Evolutionary conservation across 2,113 vertebrate species (phyloP), one percentile per base, ranked within the genome.

Genomic region (Motacilla tschutschensis): DNA sequence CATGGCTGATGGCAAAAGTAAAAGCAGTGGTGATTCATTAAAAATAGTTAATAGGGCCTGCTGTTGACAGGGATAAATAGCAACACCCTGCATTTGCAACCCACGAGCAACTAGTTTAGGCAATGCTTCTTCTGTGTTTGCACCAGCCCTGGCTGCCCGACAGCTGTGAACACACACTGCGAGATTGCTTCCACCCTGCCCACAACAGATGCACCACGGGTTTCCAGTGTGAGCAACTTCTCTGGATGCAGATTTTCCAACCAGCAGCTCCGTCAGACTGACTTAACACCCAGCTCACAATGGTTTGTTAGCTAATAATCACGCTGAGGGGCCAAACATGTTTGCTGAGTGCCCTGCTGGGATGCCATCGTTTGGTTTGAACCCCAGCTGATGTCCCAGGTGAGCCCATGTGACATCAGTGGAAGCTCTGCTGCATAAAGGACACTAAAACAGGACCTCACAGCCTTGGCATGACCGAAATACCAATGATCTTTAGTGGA

Each of bases 1-100:
- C 97, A 97, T 55, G 94, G 96, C 95, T 97, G 97, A 97, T 97
- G 97, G 97, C 97, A 96, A 97, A 96, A 97, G 95, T 96, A 98
- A 97, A 97, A 97, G 96, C 96, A 97, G 96, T 46, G 91, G 97
- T 89, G 90, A 98, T 98, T 98, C 97, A 98, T 98, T 98, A 97
- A 97, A 97, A 95, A 95, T 96, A 96, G 96, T 97, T 97, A 97
- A 98, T 97, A 97, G 96, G 95, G 82, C 64, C 90, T 66, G 93
- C 24, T 79, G 96, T 72, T 96, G 96, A 98, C 96, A 96, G 87
- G 93, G 87, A 97, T 96, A 94, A 97, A 97, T 95, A 95, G 85
- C 90, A 95, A 91, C 94, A 93, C 73, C 60, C 91, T 87, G 85
- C 84, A 90, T 91, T 93, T 90, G 94, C 94, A 94, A 85, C 87